Base-by-base conservation (phyloP, 2,797 vertebrate species). In the Sylvia borin region DNA sequence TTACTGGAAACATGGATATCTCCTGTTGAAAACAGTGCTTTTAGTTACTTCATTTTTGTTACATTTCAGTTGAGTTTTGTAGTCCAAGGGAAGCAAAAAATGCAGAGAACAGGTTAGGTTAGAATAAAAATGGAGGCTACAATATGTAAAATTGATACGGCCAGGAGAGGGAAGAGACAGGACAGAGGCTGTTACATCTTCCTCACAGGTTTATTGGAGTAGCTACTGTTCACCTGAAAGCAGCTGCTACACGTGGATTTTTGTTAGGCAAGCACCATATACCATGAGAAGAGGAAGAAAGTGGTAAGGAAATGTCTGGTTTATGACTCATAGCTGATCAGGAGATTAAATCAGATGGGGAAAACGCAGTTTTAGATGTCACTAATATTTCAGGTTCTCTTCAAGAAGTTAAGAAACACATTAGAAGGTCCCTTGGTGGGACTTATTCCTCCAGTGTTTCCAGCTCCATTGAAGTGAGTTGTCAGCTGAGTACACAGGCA, bases 331-430 rank as follows among this genome's bases (percentile, higher is more conserved):
- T 3, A 65, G 34, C 32, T 80, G 53, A 92, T 87, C 4, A 24
- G 38, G 31, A 92, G 65, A 82, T 85, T 67, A 76, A 87, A 78
- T 92, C 36, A 89, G 53, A 68, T 67, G 45, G 42, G 36, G 19
- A 45, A 91, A 91, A 68, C n/a, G 53, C 24, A 57, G 57, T 90
- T 93, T 93, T 47, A 92, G 34, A 34, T 80, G 65, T 91, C 58
- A 50, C 45, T 77, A 50, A 38, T 91, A 86, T n/a, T 95, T 89
- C 43, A 89, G 24, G 36, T 71, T 90, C 67, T 91, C 54, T 73
- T 89, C 12, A 64, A 62, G 54, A 81, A 81, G 65, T 80, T 70
- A 57, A 73, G 67, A 84, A 88, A 82, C 0, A 1, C 27, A 58
- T 84, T 48, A 61, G 58, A 78, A 81, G 15, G 57, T 62, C 45